Evolutionary conservation across 2,797 vertebrate genomes (phyloP).

Genomic region (Falco columbarius): DNA sequence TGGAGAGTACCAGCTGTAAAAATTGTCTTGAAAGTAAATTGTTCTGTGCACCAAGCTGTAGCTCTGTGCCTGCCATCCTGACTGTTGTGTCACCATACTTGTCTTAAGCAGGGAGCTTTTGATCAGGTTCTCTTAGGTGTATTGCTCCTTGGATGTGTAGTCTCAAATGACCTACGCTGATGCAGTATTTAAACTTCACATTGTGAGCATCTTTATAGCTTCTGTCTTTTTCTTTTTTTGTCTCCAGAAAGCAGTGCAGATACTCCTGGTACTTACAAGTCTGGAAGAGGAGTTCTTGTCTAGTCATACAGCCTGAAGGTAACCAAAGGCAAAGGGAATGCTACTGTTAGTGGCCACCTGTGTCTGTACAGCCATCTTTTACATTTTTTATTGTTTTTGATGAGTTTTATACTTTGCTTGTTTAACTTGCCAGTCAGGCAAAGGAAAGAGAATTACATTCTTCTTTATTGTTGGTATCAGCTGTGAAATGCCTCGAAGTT

Average conservation of each 20-base stretch:
- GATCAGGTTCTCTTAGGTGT: neutral
- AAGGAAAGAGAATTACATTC: neutral
- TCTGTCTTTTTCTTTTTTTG: neutral
- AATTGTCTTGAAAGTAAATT: neutral
- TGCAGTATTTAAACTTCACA: neutral
- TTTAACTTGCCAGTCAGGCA: neutral
- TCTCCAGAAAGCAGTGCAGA: neutral
- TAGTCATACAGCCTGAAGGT: neutral
- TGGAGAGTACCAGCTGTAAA: neutral
- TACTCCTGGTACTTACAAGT: neutral
- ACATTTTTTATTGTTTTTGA: neutral
- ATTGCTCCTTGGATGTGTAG: rapidly evolving
- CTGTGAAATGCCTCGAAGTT: neutral
- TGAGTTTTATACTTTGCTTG: neutral
- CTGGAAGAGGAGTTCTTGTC: neutral
- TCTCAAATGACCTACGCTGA: neutral
- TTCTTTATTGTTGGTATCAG: neutral
- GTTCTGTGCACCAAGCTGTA: neutral
- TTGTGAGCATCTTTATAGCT: neutral
- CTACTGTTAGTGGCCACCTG: neutral
- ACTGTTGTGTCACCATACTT: neutral
- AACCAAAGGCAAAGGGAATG: neutral
- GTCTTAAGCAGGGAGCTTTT: neutral
- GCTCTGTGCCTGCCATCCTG: neutral
- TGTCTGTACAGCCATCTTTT: neutral